phyloP scores from a whole-genome alignment of 2,888 invertebrate species.

The Aromia moschata region DNA sequence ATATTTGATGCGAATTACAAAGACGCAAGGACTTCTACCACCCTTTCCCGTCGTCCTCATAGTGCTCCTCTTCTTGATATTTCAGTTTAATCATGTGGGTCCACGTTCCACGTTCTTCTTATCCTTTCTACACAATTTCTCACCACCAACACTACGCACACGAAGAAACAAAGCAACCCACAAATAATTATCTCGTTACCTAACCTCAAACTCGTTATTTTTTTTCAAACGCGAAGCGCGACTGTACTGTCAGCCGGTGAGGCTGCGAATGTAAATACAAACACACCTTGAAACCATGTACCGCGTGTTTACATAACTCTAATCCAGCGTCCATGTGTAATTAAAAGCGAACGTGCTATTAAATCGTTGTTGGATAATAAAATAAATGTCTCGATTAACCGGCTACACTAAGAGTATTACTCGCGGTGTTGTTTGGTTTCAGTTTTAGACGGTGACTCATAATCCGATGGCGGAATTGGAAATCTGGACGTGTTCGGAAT shows the following conservation, averaged over 20 bases:
- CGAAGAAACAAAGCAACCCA: neutral
- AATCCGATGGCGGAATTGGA: neutral
- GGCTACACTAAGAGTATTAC: neutral
- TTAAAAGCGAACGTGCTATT: constrained; percentile 4
- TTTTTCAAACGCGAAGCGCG: neutral
- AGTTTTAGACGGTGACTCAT: neutral
- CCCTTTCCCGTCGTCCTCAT: neutral
- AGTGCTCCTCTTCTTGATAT: neutral
- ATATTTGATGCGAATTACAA: constrained; percentile 13
- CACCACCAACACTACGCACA: neutral
- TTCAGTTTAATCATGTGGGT: neutral
- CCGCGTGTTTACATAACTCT: constrained; percentile 13
- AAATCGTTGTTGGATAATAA: neutral
- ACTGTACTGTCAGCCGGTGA: neutral
- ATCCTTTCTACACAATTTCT: neutral
- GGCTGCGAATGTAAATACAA: constrained; percentile 8
- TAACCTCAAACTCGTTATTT: constrained; percentile 2
- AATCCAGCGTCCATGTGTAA: constrained; percentile 9
- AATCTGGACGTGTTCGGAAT: neutral
- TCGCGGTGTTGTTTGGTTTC: neutral
- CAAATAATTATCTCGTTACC: neutral
- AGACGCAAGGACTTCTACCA: neutral
- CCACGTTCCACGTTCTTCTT: neutral
- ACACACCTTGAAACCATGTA: constrained; percentile 19
- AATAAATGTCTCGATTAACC: neutral